These are phyloP conservation scores for Marmota flaviventris DNA, from an alignment of 2,113 vertebrate species.

Conservation along the genomic window DNA sequence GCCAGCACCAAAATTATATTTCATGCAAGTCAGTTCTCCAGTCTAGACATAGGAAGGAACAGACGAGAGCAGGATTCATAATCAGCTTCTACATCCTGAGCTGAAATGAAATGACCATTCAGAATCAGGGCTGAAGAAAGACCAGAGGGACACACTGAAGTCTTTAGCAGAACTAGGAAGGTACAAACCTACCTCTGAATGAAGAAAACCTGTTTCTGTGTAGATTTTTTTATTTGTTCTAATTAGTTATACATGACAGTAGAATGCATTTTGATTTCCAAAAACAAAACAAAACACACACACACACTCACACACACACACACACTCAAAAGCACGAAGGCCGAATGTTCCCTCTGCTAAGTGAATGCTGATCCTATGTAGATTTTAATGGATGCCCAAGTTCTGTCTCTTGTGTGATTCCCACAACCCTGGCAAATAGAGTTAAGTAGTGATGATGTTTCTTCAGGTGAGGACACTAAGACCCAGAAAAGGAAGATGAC, in stretches of 20 bases:
- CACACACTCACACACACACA: too few relatives aligned
- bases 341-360: too few relatives aligned
- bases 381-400: not conserved
- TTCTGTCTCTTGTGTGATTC: not conserved
- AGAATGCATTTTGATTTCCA: too few relatives aligned
- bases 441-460: not conserved
- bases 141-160: not conserved
- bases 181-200: not conserved
- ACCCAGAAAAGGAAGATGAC: not conserved
- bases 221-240: not conserved
- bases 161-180: not conserved
- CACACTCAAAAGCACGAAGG: too few relatives aligned
- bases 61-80: conserved; percentile 9
- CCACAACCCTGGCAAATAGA: not conserved
- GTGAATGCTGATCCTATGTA: too few relatives aligned
- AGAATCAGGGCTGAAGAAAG: not conserved
- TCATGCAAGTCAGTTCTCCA: conserved; percentile 7
- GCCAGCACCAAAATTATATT: not conserved
- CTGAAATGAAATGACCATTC: conserved; percentile 33
- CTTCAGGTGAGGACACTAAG: not conserved
- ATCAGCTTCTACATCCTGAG: conserved; percentile 26
- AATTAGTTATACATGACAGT: too few relatives aligned
- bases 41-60: conserved; percentile 32
- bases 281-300: too few relatives aligned
- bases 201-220: not conserved